Base-by-base conservation (phyloP, 2,888 invertebrate genomes). In the Eutolmus rufibarbis region DNA sequence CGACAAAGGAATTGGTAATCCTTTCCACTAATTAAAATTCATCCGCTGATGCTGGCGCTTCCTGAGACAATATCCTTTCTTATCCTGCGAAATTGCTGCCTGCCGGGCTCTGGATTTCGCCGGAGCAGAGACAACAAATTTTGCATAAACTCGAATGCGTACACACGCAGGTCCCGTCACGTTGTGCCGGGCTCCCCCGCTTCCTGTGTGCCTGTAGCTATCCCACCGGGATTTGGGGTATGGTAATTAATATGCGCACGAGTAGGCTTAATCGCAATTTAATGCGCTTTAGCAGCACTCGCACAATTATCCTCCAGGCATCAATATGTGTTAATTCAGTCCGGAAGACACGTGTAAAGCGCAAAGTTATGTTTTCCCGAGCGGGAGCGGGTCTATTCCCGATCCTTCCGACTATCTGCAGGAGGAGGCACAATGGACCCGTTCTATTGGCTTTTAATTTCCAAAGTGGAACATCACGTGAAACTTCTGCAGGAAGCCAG, bases 1-100 rank as follows among this genome's bases (percentile, higher is more conserved):
- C 81, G 81, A 51, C 81, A 81, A 81, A 81, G 81, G 81, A 81
- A 81, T 81, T 81, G 81, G 81, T 81, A 81, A 81, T 81, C 81
- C 81, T 81, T 81, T 81, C 81, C 34, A 81, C 81, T 81, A 81
- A 81, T 81, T 81, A 81, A 81, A 81, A 81, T 81, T 81, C 81
- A 81, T 81, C 81, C 56, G 56, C 56, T 14, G 81, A 81, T 81
- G 28, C 81, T 1, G 34, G 14, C 81, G 81, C 81, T 81, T 28
- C 81, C 81, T 23, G 81, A 81, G 81, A 81, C 81, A 56, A 81
- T 81, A 81, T 81, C 46, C 81, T 78, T 78, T 43, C 78, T 43
- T 43, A 43, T 78, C 40, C 78, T 40, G 78, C 16, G 16, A 81
- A 31, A 81, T 56, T 51, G 81, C 46, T 51, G 16, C 43, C 28